Base-by-base conservation (phyloP, 2,797 vertebrate genomes). In the Bradypus variegatus region DNA sequence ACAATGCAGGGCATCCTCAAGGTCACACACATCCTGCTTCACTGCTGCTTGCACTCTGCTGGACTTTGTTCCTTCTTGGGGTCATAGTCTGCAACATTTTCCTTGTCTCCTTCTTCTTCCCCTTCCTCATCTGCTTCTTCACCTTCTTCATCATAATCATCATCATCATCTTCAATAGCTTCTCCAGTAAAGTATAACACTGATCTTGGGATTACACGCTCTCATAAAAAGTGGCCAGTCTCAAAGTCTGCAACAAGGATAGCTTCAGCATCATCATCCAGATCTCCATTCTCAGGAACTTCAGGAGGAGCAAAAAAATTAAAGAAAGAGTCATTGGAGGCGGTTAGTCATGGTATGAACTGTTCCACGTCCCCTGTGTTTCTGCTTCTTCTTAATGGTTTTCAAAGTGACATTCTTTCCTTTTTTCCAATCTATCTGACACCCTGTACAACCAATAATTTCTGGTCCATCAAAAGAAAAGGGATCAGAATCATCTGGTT, bases 341-440 rank as follows among this genome's bases (percentile, higher is more conserved):
- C 98, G 0, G 99, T 99, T 99, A 96, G 99, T 99, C 97, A 99
- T 99, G 0, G 99, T 99, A 96, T 99, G 97, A 96, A 99, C 99
- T 50, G 98, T 99, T 91, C 99, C 99, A 2, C 99, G 98, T 21
- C 99, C 99, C 98, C 99, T 99, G 97, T 99, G 99, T 96, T 99
- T 99, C 97, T 99, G 99, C 93, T 99, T 99, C 98, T 99, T 99
- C 97, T 99, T 99, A 97, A 99, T 99, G 3, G 99, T 99, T 98
- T 99, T 99, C 97, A 99, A 97, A 92, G 99, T 99, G 96, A 99
- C 98, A 87, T 99, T 99, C 96, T 99, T 99, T 94, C 99, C 99
- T 97, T 99, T 99, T 76, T 98, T 99, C 99, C 99, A 99, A 95
- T 99, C 99, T 96, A 99, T 99, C 55, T 98, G 98, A 97, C 99